Evolutionary conservation across 2,888 invertebrate species (phyloP), one percentile per base, ranked within the genome.

Genomic region (Aelia acuminata): DNA sequence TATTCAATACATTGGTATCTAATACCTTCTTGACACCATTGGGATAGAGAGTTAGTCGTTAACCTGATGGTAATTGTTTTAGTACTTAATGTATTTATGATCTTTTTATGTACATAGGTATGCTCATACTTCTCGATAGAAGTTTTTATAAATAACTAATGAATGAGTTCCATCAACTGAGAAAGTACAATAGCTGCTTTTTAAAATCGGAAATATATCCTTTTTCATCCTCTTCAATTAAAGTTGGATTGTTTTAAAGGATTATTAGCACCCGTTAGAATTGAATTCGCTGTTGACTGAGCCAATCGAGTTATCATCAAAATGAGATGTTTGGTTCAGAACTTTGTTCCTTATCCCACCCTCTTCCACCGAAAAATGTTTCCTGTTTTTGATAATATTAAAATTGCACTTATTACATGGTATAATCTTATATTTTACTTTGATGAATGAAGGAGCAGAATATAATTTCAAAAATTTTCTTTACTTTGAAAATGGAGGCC

Each of bases 41-140:
- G 31, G 35, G 26, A 26, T 26, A 13, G 15, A 26, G 20, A 35
- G 15, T 31, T 35, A 43, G n/a, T 63, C 31, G 4, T 70, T 35
- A 35, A 35, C 15, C 63, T 70, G 18, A 7, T 35, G 63, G 31
- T 35, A 63, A 63, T 31, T 35, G 5, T 63, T 63, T 26, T 57
- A 57, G 63, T 70, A 70, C 63, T 70, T 70, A 70, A 70, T 70
- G 20, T 70, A 70, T 35, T 70, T 70, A 35, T 70, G 63, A 70
- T 70, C 63, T 70, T 3, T 70, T 18, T 20, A 70, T 70, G 63
- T 70, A 70, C 63, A 70, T 70, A 70, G n/a, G 26, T 70, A 35
- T 35, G 35, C 31, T 35, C 63, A 70, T 70, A 18, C 18, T 70
- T 11, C 20, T 70, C 18, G 35, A 5, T 4, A 35, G 63, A 8